Percentiles rank a stretch among this genome's conserved stretches.
Evolutionary conservation across 2,797 vertebrate species (phyloP).

Genomic region (Hirundo rustica): DNA sequence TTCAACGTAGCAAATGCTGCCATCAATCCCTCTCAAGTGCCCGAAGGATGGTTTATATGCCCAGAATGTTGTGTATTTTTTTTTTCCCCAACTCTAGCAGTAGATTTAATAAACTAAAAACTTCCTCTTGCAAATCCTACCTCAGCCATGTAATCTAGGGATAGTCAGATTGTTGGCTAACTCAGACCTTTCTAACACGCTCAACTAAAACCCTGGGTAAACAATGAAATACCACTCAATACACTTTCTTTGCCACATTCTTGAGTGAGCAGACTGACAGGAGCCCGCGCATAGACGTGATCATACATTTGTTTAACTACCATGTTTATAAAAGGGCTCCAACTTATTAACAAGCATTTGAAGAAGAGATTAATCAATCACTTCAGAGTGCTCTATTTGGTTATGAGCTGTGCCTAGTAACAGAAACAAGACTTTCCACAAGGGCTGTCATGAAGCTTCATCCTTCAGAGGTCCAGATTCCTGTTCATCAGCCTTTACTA

Average conservation of each 20-base stretch:
- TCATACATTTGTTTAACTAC: neutral
- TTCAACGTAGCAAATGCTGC: constrained; percentile 4
- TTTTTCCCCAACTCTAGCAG: neutral
- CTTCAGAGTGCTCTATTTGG: neutral
- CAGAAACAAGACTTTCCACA: neutral
- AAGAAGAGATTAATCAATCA: neutral
- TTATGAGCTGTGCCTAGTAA: neutral
- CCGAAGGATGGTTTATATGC: neutral
- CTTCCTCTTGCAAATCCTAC: neutral
- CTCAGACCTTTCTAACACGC: neutral
- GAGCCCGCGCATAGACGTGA: neutral
- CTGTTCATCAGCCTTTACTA: neutral
- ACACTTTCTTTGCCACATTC: neutral
- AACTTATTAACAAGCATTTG: neutral
- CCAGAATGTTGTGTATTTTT: neutral
- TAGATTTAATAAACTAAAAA: constrained; percentile 24
- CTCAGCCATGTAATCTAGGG: neutral
- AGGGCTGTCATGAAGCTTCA: neutral
- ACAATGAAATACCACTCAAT: neutral
- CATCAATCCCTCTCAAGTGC: constrained; percentile 35
- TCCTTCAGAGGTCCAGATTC: neutral
- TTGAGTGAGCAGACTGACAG: neutral
- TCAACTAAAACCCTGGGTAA: neutral
- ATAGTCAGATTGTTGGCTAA: neutral
- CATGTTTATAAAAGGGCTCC: neutral